phyloP scores from a whole-genome alignment of 2,797 vertebrate genomes.

The Ibycter americanus region DNA sequence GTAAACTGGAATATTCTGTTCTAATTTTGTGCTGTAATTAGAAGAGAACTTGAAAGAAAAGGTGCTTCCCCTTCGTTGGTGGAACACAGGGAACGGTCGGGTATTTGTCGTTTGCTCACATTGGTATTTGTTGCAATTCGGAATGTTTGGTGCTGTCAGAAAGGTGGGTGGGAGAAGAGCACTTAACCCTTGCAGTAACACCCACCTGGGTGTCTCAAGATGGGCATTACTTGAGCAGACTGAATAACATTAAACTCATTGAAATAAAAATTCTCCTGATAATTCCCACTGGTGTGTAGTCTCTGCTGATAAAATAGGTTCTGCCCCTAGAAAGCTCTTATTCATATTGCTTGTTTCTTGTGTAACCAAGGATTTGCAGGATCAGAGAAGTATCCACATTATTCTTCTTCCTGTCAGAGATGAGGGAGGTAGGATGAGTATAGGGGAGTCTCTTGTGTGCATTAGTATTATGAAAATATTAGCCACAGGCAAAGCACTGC shows the following conservation, averaged over 20 bases:
- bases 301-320: not conserved
- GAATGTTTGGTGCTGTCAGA: not conserved
- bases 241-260: not conserved
- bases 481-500: not conserved
- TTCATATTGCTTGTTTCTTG: not conserved
- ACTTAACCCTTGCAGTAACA: not conserved
- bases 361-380: not conserved
- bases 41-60: not conserved
- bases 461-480: not conserved
- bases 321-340: not conserved
- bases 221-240: not conserved
- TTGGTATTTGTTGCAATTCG: not conserved
- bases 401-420: not conserved
- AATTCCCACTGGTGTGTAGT: not conserved
- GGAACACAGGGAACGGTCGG: not conserved
- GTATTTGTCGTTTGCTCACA: not conserved
- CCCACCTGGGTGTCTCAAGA: not conserved
- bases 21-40: not conserved
- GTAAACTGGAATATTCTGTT: not conserved
- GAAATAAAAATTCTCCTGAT: not conserved
- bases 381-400: not conserved
- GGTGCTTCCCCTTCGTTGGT: not conserved
- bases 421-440: not conserved
- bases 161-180: not conserved
- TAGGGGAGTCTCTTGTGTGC: not conserved